phyloP scores from a whole-genome alignment of 1,140 invertebrate species.

The Marisa cornuarietis region DNA sequence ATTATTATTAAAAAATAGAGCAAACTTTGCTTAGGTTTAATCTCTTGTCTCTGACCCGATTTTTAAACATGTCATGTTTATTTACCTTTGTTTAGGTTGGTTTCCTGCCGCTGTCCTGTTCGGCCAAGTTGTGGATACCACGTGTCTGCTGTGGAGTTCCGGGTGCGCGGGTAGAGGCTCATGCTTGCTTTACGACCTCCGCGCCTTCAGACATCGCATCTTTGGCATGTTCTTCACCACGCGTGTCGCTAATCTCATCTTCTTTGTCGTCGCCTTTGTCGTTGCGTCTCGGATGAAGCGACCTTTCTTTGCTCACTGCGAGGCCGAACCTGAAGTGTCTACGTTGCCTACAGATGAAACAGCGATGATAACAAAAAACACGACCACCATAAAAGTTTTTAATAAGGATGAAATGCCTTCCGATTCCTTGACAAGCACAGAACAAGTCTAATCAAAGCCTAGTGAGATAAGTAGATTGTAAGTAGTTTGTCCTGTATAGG shows the following conservation, averaged over 20 bases:
- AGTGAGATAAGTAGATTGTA: too few species aligned
- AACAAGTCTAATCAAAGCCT: too few species aligned
- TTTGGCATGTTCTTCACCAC: background rate
- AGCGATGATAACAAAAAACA: background rate
- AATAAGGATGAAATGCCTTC: too few species aligned
- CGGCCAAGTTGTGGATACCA: conserved; percentile 39
- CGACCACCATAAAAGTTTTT: too few species aligned
- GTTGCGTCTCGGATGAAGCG: background rate
- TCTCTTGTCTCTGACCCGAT: too few species aligned
- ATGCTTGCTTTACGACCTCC: background rate
- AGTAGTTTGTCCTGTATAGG: too few species aligned
- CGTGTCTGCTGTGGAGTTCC: too few species aligned
- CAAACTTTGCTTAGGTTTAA: too few species aligned
- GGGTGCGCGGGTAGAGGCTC: background rate
- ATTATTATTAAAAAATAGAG: too few species aligned
- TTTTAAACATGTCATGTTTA: too few species aligned
- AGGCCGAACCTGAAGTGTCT: background rate
- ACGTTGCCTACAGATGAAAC: background rate
- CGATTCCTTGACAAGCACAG: too few species aligned
- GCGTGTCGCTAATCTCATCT: background rate
- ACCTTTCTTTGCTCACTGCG: background rate
- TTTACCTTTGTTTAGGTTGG: conserved; percentile 32
- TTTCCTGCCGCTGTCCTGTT: conserved; percentile 49
- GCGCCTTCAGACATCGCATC: conserved; percentile 2
- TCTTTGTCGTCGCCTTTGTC: background rate